Percentiles rank a stretch among this genome's conserved stretches.
Evolutionary conservation across 2,888 invertebrate genomes (phyloP).

Genomic region (Lamellibrachia satsuma): DNA sequence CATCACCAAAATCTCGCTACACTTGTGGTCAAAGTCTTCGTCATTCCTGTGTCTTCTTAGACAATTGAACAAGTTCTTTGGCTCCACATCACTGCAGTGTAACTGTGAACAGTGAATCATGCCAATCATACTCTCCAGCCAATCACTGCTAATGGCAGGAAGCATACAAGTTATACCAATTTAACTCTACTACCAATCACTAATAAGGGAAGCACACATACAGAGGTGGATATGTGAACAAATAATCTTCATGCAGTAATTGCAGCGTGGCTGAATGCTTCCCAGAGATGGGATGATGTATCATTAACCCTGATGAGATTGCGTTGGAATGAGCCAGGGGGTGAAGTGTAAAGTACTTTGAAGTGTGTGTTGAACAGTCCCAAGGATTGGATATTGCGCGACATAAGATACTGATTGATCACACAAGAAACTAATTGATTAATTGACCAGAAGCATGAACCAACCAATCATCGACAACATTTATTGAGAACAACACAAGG

Average conservation of each 20-base stretch:
- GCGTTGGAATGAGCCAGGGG: too few species aligned
- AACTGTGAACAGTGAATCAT: constrained; percentile 26
- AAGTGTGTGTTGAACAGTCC: neutral
- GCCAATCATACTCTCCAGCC: neutral
- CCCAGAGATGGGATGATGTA: too few species aligned
- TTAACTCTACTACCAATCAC: neutral
- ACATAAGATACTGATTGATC: too few species aligned
- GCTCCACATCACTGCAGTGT: constrained; percentile 34
- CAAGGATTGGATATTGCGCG: too few species aligned
- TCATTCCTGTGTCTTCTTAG: constrained; percentile 75
- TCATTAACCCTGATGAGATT: too few species aligned
- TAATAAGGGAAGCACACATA: neutral
- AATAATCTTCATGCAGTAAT: neutral
- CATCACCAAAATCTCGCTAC: constrained; percentile 73
- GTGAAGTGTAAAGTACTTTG: neutral
- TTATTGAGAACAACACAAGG: neutral
- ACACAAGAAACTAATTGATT: neutral
- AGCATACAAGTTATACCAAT: neutral
- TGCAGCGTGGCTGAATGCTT: too few species aligned
- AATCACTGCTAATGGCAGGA: neutral
- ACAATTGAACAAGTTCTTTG: constrained; percentile 53
- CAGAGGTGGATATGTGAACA: neutral
- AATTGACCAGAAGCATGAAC: neutral
- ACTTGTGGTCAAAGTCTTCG: constrained; percentile 81
- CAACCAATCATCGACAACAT: too few species aligned